Conservation (phyloP, 1,140 invertebrate genomes). For the Octopus sinensis region DNA sequence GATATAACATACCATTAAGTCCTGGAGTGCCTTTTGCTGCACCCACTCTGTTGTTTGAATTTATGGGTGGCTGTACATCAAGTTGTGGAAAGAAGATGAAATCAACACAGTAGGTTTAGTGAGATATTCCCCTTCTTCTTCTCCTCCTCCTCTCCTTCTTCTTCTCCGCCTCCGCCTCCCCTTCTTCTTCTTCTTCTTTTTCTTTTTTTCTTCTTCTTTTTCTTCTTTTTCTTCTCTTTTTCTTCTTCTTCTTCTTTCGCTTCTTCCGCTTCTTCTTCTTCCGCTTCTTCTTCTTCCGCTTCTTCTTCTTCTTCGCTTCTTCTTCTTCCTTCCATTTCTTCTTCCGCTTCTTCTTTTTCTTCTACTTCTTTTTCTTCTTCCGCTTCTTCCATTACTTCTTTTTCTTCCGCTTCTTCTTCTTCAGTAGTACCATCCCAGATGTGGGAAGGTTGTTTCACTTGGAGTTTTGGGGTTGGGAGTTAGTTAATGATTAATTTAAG, state of each 20-base stretch:
- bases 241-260: neutral
- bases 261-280: neutral
- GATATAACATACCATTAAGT: too few species aligned
- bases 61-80: too few species aligned
- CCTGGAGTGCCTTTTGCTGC: too few species aligned
- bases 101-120: too few species aligned
- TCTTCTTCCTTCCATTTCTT: neutral
- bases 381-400: neutral
- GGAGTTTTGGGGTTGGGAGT: too few species aligned
- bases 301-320: neutral
- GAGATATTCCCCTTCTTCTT: too few species aligned
- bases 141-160: too few species aligned
- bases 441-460: too few species aligned
- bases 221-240: neutral
- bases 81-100: too few species aligned
- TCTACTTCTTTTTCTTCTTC: neutral
- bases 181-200: neutral
- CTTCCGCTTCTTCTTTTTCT: neutral
- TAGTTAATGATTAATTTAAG: too few species aligned
- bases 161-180: too few species aligned
- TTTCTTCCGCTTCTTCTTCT: neutral
- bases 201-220: conserved; percentile 1
- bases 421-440: neutral
- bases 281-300: neutral
- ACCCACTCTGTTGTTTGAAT: too few species aligned